A percentile compares a stretch with the other conserved stretches of the same genome.
phyloP scores from a whole-genome alignment of 2,888 invertebrate species.

The Cataglyphis albicans region DNA sequence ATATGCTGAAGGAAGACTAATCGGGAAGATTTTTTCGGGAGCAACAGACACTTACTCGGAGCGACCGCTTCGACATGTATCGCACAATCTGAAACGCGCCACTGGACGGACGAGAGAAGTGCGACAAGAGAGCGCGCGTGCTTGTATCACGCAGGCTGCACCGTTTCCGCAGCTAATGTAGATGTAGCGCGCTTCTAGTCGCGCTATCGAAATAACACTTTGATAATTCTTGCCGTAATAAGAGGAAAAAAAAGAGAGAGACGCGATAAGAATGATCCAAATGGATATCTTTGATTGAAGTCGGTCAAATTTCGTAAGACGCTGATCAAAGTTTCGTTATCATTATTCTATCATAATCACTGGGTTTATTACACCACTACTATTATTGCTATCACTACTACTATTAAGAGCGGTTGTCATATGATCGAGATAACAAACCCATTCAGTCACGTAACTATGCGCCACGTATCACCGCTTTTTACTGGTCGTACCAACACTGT shows the following conservation, averaged over 20 bases:
- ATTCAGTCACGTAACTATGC: background rate
- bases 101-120: constrained; percentile 21
- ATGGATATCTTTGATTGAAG: background rate
- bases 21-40: background rate
- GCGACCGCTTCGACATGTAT: background rate
- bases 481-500: background rate
- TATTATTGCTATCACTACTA: background rate
- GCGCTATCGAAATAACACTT: background rate
- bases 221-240: background rate
- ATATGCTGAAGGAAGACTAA: background rate
- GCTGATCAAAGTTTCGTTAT: background rate
- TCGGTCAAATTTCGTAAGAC: background rate
- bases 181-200: background rate
- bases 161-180: background rate
- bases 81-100: constrained; percentile 20
- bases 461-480: background rate
- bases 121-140: background rate
- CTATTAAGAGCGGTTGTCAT: too few relatives aligned
- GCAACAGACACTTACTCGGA: constrained; percentile 18
- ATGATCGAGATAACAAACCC: constrained; percentile 19
- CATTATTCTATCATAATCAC: background rate
- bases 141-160: background rate
- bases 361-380: background rate
- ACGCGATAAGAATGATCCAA: background rate
- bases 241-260: background rate